Conservation (phyloP, 2,113 vertebrate genomes). For the Seriola aureovittata region DNA sequence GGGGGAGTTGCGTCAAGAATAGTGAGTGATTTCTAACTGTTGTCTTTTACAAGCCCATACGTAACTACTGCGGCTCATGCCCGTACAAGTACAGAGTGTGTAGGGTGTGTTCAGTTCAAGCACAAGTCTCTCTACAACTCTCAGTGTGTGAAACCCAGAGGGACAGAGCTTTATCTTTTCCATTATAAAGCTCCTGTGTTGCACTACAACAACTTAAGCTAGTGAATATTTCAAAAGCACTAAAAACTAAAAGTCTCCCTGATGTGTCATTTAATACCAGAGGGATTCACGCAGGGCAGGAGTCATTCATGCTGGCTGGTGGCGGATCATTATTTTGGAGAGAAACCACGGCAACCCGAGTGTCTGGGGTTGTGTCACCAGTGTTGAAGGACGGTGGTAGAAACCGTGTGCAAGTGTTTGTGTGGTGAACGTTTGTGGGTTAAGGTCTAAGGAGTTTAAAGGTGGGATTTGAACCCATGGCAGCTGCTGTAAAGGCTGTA, state of each 20-base stretch:
- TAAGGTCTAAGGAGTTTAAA: background rate
- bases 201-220: background rate
- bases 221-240: constrained; percentile 13
- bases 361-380: background rate
- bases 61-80: constrained; percentile 51
- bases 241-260: background rate
- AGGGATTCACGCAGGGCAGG: constrained; percentile 7
- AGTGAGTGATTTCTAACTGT: constrained; percentile 28
- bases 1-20: constrained; percentile 19
- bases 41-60: constrained; percentile 50
- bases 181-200: background rate
- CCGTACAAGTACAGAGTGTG: constrained; percentile 56
- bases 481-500: too few relatives aligned
- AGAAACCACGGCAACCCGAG: background rate
- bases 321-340: background rate
- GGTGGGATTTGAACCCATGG: too few relatives aligned
- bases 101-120: constrained; percentile 57
- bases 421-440: background rate
- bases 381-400: background rate
- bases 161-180: background rate
- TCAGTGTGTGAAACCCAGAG: background rate
- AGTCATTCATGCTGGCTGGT: background rate
- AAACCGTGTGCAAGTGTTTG: background rate
- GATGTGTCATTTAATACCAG: background rate
- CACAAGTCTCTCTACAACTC: constrained; percentile 29